These are phyloP conservation scores for Carcharodon carcharias DNA, from an alignment of 2,797 vertebrate genomes.

Conservation along the genomic window DNA sequence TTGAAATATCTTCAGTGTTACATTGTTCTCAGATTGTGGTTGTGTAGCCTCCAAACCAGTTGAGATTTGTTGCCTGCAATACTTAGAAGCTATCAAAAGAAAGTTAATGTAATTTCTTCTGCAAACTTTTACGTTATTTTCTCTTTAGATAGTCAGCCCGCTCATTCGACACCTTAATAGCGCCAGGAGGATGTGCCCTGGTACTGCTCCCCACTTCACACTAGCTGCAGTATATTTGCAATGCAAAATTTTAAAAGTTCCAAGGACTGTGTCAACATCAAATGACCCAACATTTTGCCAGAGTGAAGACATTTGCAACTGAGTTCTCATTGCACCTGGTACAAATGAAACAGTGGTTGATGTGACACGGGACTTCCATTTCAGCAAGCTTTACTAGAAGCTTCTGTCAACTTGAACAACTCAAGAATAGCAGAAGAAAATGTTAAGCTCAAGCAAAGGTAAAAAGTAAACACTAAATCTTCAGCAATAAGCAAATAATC, in stretches of 20 bases:
- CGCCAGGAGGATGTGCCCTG: background rate
- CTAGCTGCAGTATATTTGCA: background rate
- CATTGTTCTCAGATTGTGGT: background rate
- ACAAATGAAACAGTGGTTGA: background rate
- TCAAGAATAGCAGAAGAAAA: background rate
- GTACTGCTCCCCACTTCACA: background rate
- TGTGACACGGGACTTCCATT: background rate
- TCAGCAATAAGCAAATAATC: background rate
- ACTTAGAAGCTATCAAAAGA: background rate
- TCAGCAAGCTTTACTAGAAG: background rate
- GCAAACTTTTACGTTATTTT: background rate
- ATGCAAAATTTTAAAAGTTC: background rate
- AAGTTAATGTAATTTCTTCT: background rate
- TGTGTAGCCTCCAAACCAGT: background rate
- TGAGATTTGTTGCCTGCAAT: background rate
- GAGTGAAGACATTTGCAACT: background rate
- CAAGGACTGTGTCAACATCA: background rate
- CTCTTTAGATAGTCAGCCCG: background rate
- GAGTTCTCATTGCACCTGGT: background rate
- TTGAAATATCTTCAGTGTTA: background rate
- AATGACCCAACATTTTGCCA: background rate
- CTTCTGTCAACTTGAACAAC: background rate
- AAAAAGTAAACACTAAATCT: background rate
- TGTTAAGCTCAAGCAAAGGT: background rate
- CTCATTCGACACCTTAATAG: background rate